Base-by-base conservation (phyloP, 2,797 vertebrate species). In the Semotilus atromaculatus region DNA sequence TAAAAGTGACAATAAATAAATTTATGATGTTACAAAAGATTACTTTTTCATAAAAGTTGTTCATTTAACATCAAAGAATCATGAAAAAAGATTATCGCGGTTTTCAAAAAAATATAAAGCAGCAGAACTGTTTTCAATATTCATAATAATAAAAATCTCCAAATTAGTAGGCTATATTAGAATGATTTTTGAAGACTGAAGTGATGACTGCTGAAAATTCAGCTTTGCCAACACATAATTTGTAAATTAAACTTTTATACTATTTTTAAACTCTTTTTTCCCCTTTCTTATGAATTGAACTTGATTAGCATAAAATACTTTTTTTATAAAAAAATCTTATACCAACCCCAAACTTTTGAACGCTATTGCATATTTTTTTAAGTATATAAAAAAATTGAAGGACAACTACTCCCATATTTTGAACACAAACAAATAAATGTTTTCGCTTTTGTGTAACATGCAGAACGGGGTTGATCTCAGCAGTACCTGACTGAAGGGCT, bases 391-490 rank as follows among this genome's bases (percentile, higher is more conserved):
- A 10, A 3, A 58, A 26, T 18, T 1, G 21, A 76, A 60, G n/a
- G 13, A 64, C 21, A 38, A 53, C 31, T 18, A 53, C 78, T 8
- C 4, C 31, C 40, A 60, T n/a, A 40, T 38, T 43, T 81, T 60
- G 6, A 36, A 53, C 62, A 67, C 31, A 29, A 66, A 74, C 31
- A 2, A 36, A 64, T 40, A n/a, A 10, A 53, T 68, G 43, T 29
- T 23, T 86, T 80, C 48, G 38, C 55, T 87, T 53, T 73, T 66
- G 23, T 60, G 36, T 26, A 62, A 81, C 31, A 21, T 58, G 45
- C 67, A 60, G 23, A 73, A 29, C 14, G 18, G 71, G 60, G 36
- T 84, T 78, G 38, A n/a, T 82, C 80, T 81, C 51, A 84, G 43
- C 38, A 53, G 55, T 76, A 72, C 64, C 62, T 68, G 43, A 71